A percentile compares a stretch with the other conserved stretches of the same genome.
Evolutionary conservation across 2,888 invertebrate species (phyloP).

Genomic region (Ypsolopha sequella): DNA sequence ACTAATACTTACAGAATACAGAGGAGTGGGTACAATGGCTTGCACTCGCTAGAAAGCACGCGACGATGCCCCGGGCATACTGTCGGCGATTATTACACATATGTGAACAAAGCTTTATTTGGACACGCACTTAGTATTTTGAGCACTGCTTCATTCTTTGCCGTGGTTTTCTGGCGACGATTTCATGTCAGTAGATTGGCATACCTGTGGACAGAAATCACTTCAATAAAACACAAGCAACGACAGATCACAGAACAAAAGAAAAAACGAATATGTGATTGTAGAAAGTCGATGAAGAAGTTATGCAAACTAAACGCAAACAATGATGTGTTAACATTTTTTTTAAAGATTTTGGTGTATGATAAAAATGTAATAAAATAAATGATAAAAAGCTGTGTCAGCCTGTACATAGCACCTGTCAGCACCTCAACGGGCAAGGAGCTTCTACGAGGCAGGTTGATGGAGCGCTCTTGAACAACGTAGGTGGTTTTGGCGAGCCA

Average conservation of each 20-base stretch:
- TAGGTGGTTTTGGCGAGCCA: conserved; percentile 33
- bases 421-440: conserved; percentile 62
- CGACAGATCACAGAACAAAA: no score
- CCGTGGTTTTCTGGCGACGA: no score
- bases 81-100: no score
- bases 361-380: neutral
- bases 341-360: neutral
- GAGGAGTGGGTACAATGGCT: no score
- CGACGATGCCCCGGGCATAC: no score
- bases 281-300: no score
- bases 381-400: neutral
- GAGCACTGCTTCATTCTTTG: no score
- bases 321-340: neutral
- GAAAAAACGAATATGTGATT: no score
- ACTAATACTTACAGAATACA: no score
- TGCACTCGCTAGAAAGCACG: no score
- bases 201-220: neutral
- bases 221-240: neutral
- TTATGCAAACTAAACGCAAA: neutral
- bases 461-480: conserved; percentile 24
- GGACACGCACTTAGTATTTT: no score
- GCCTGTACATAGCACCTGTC: conserved; percentile 36
- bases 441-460: conserved; percentile 33
- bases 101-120: no score
- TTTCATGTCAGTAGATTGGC: neutral